Evolutionary conservation across 2,888 invertebrate genomes (phyloP), one percentile per base, ranked within the genome.

Genomic region (Xanthia togata): DNA sequence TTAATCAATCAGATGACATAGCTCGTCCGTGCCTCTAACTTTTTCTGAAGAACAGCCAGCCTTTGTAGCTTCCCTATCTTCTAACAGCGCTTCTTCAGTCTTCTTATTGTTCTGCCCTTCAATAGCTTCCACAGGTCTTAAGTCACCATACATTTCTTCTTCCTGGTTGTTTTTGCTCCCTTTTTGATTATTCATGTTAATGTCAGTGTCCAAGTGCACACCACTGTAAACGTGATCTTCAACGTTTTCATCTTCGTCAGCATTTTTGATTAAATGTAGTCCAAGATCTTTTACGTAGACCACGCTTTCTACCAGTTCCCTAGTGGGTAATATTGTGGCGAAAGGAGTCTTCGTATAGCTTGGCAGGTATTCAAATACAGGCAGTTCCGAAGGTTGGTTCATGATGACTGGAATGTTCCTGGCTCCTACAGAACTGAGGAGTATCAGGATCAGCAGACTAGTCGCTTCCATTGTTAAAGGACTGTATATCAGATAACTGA

Each of bases 401-500:
- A 44, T 60, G 1, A 55, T n/a, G 6, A 5, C 0, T 0, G 35
- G 60, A 38, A 75, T 74, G 20, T 55, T 47, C 67, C 60, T 79
- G 44, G 78, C 81, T 75, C 64, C 65, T 26, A 35, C 81, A 50
- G 12, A 11, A 26, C 47, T 35, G 26, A 79, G 41, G 67, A 81
- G 17, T 63, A 79, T 68, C 55, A 79, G 55, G 41, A 14, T 75
- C 4, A 81, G 47, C 26, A 67, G 11, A 50, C 20, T 12, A 17
- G 31, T 79, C 17, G 31, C 62, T 23, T 75, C 79, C 76, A 79
- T 79, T 57, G 41, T 68, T 81, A 60, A 31, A 11, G 53, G 53
- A 65, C 78, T 80, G 38, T 76, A 57, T 17, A 67, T 74, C 81
- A 80, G 44, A 55, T 20, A 47, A 65, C 74, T 79, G 65, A 74